Percentiles rank a stretch among this genome's conserved stretches.
Evolutionary conservation across 2,797 vertebrate genomes (phyloP).

Genomic region (Sebastes itinus): DNA sequence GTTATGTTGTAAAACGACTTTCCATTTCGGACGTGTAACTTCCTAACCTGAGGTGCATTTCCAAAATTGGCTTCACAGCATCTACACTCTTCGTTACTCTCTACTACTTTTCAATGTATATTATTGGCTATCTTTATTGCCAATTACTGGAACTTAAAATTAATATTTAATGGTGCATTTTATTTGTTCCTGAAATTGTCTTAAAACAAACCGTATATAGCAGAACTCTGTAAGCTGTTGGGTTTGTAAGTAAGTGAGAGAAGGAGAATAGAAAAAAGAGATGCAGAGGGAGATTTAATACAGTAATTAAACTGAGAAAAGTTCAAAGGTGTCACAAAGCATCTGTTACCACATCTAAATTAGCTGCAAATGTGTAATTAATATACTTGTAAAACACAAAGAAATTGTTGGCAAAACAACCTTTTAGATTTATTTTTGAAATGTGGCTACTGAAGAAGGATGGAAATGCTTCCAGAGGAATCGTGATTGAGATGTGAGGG

Average conservation of each 20-base stretch:
- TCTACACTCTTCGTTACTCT: background rate
- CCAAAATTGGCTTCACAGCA: background rate
- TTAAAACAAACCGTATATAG: background rate
- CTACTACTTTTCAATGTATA: background rate
- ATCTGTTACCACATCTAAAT: conserved; percentile 7
- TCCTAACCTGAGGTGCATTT: background rate
- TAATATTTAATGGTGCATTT: background rate
- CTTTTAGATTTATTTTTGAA: background rate
- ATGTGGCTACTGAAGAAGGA: background rate
- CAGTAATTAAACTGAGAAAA: background rate
- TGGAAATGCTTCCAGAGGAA: background rate
- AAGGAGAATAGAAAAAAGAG: background rate
- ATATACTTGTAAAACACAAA: background rate
- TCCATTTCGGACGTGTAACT: background rate
- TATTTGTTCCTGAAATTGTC: background rate
- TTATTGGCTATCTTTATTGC: background rate
- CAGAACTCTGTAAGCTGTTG: background rate
- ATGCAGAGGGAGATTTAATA: background rate
- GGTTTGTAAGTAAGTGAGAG: background rate
- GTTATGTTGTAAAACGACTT: background rate
- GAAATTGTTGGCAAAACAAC: background rate
- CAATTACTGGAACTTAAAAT: background rate
- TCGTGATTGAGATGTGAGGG: background rate
- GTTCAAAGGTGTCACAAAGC: background rate
- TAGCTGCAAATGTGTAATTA: background rate